A percentile compares a stretch with the other conserved stretches of the same genome.
These are phyloP conservation scores for Discoglossus pictus DNA, from an alignment of 2,797 vertebrate species.

Conservation along the genomic window DNA sequence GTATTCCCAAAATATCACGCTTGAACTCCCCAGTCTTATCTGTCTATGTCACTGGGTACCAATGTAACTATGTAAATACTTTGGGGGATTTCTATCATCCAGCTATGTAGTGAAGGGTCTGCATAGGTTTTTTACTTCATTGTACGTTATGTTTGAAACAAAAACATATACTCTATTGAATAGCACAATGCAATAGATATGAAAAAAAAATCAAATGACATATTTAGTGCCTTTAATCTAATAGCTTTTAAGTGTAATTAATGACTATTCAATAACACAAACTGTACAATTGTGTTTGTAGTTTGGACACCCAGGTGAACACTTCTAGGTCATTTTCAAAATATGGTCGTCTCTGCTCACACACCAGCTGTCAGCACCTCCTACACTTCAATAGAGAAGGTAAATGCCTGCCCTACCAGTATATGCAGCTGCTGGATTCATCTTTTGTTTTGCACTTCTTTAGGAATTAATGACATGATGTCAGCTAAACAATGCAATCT, in stretches of 20 bases:
- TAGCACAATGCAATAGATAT: neutral
- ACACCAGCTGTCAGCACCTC: slow-evolving; percentile 55
- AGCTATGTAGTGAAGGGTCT: too few relatives aligned
- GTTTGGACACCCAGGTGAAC: slow-evolving; percentile 29
- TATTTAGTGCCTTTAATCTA: slow-evolving; percentile 13
- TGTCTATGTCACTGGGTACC: too few relatives aligned
- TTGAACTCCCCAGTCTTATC: too few relatives aligned
- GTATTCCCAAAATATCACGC: too few relatives aligned
- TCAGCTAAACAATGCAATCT: slow-evolving; percentile 50
- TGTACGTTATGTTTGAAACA: too few relatives aligned
- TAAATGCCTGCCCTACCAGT: slow-evolving; percentile 50
- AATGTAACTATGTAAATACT: too few relatives aligned
- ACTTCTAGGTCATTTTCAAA: slow-evolving; percentile 24
- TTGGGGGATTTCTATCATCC: too few relatives aligned
- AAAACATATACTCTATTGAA: too few relatives aligned
- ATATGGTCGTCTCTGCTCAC: slow-evolving; percentile 19
- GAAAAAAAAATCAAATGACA: neutral
- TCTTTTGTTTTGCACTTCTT: slow-evolving; percentile 55
- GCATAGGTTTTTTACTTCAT: too few relatives aligned
- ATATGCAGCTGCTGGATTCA: slow-evolving; percentile 50
- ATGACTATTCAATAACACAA: slow-evolving; percentile 3
- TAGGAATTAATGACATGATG: slow-evolving; percentile 52
- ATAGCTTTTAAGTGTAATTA: slow-evolving; percentile 16
- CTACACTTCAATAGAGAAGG: slow-evolving; percentile 41
- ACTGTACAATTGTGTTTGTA: slow-evolving; percentile 7